These are phyloP conservation scores for Paracyclopina nana DNA, from an alignment of 1,140 invertebrate species.

Conservation along the genomic window DNA sequence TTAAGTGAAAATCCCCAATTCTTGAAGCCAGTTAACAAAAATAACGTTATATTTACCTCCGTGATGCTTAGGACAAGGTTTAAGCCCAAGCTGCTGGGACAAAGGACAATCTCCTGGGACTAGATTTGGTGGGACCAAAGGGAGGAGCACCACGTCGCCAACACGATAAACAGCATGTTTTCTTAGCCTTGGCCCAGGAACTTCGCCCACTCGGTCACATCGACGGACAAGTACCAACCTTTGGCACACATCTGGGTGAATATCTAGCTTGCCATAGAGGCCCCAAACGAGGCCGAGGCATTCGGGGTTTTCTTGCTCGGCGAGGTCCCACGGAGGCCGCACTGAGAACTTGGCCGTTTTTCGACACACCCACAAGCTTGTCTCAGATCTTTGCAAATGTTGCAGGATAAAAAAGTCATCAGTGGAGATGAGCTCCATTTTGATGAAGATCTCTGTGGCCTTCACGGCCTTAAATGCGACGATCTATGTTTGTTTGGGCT, in stretches of 20 bases:
- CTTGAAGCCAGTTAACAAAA: no score
- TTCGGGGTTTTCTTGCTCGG: conserved; percentile 12
- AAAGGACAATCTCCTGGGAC: no score
- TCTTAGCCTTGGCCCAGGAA: neutral
- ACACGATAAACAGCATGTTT: conserved; percentile 1
- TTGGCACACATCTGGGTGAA: neutral
- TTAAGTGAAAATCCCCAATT: no score
- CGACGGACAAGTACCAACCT: neutral
- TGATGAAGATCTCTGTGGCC: neutral
- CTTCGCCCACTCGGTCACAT: neutral
- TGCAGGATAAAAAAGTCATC: neutral
- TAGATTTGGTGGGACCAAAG: no score
- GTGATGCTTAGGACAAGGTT: conserved; percentile 11
- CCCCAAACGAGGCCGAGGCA: conserved; percentile 11
- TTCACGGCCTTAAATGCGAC: no score
- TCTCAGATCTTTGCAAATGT: conserved; percentile 1
- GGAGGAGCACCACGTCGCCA: neutral
- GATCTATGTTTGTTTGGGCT: no score
- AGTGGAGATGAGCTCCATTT: conserved; percentile 8
- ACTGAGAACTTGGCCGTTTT: neutral
- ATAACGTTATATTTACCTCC: no score
- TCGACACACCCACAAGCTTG: neutral
- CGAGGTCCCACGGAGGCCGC: conserved; percentile 1
- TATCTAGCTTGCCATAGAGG: neutral
- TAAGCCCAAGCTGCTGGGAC: neutral